Conservation (phyloP, 2,888 invertebrate species). For the Xestobium rufovillosum region DNA sequence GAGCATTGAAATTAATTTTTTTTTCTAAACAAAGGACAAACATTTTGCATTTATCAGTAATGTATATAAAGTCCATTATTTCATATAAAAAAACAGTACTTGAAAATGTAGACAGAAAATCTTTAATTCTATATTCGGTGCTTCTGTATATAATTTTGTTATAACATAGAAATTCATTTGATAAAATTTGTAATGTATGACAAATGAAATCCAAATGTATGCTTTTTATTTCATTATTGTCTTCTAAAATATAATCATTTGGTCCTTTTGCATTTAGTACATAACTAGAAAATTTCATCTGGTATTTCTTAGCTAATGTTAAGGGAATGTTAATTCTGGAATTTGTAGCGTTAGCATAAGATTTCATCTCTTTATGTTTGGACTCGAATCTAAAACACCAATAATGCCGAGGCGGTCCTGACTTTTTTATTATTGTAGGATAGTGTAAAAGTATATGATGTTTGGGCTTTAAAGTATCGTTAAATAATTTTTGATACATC, state of each 20-base stretch:
- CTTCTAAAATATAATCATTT: not conserved
- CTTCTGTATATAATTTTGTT: not conserved
- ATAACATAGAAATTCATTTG: not conserved
- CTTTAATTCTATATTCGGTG: not conserved
- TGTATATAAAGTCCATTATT: not conserved
- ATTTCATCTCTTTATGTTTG: constrained; percentile 5
- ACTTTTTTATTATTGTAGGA: constrained; percentile 1
- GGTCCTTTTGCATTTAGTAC: not conserved
- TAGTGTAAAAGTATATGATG: constrained; percentile 6
- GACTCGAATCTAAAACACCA: constrained; percentile 5
- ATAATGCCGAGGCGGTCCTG: constrained; percentile 1
- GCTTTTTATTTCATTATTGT: not conserved
- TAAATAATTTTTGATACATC: constrained; percentile 4
- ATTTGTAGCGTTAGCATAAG: constrained; percentile 3
- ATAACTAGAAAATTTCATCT: constrained; percentile 4
- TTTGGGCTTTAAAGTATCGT: constrained; percentile 5
- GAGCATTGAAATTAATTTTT: constrained; percentile 1
- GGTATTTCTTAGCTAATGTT: constrained; percentile 1
- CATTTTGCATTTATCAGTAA: constrained; percentile 2
- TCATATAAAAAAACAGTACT: not conserved
- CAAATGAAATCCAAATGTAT: not conserved
- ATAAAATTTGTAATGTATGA: not conserved
- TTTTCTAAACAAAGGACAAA: not conserved
- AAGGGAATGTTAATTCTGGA: constrained; percentile 4
- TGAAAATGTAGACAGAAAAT: not conserved